Conservation (phyloP, 2,888 invertebrate species). For the Pelosia muscerda region DNA sequence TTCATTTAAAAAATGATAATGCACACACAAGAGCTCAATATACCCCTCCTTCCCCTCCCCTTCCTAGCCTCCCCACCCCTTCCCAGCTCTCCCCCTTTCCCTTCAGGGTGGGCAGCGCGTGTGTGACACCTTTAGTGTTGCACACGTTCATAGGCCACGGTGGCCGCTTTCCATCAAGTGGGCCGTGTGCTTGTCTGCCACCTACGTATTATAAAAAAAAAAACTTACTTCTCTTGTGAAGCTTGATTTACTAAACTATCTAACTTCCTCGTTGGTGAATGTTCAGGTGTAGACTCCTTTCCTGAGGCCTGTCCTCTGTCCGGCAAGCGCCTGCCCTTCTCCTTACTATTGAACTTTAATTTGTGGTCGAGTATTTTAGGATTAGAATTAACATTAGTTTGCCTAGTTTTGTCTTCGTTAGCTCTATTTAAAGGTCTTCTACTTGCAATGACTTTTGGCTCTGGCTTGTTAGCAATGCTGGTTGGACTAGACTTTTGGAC, state of each 20-base stretch:
- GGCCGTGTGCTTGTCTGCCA: too few relatives aligned
- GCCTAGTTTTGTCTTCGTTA: constrained; percentile 71
- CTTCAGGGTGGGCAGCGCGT: too few relatives aligned
- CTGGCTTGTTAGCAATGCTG: constrained; percentile 54
- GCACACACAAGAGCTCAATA: too few relatives aligned
- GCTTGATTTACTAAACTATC: constrained; percentile 53
- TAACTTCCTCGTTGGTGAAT: constrained; percentile 82
- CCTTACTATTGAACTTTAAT: constrained; percentile 68
- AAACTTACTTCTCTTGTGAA: constrained; percentile 70
- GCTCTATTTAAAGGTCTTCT: constrained; percentile 71
- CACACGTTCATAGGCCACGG: too few relatives aligned
- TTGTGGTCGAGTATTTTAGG: constrained; percentile 61
- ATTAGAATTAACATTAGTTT: constrained; percentile 57
- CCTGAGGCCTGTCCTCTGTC: constrained; percentile 88
- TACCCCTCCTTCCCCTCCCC: too few relatives aligned
- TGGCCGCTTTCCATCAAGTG: too few relatives aligned
- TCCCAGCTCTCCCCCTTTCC: too few relatives aligned
- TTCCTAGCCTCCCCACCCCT: too few relatives aligned
- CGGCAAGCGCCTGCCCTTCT: constrained; percentile 69
- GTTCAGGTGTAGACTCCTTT: constrained; percentile 88
- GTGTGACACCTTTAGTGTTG: too few relatives aligned
- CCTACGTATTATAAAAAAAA: too few relatives aligned
- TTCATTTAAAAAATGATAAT: neutral
- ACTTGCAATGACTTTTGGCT: constrained; percentile 48
- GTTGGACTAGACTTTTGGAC: constrained; percentile 84